A percentile compares a stretch with the other conserved stretches of the same genome.
These are phyloP conservation scores for Melanargia galathea DNA, from an alignment of 2,888 invertebrate genomes.

Conservation along the genomic window DNA sequence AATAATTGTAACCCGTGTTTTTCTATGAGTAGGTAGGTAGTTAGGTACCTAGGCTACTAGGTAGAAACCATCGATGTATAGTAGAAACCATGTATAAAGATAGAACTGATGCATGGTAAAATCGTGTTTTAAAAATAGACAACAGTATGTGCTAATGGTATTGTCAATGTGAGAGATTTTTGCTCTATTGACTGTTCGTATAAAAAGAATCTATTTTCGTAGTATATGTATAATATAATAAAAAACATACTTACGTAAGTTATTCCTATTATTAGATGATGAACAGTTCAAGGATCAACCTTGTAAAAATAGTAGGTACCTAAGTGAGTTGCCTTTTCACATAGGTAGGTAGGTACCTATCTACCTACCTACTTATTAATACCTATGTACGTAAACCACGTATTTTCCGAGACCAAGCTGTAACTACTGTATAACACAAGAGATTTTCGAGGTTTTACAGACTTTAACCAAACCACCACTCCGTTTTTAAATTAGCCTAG, in stretches of 20 bases:
- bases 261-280: background rate
- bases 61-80: too few relatives aligned
- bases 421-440: too few relatives aligned
- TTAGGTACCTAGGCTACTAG: too few relatives aligned
- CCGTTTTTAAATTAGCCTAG: too few relatives aligned
- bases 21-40: too few relatives aligned
- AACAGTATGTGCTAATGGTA: background rate
- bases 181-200: background rate
- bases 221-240: background rate
- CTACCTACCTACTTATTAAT: background rate
- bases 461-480: too few relatives aligned
- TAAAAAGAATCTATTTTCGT: constrained; percentile 1
- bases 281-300: background rate
- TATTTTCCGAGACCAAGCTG: background rate
- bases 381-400: background rate
- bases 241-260: background rate
- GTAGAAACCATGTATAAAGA: too few relatives aligned
- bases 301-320: background rate
- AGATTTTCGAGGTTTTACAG: too few relatives aligned
- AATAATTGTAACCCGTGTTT: too few relatives aligned
- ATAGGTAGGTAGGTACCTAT: background rate
- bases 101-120: too few relatives aligned
- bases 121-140: background rate
- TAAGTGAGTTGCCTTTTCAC: background rate
- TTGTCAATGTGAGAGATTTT: background rate